These are phyloP conservation scores for Anthophora plumipes DNA, from an alignment of 2,888 invertebrate genomes.

Conservation along the genomic window DNA sequence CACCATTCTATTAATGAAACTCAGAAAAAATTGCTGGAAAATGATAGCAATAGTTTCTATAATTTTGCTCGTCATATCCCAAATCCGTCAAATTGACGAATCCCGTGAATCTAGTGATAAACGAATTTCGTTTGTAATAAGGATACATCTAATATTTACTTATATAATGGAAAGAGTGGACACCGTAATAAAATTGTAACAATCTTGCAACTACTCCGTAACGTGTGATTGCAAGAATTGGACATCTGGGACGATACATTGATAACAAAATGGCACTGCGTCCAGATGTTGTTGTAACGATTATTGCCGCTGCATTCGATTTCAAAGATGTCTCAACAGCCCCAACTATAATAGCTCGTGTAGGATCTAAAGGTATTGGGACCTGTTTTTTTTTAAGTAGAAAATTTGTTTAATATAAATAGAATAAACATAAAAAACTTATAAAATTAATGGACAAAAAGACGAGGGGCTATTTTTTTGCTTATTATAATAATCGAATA, in stretches of 20 bases:
- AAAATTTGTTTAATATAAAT: no score
- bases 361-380: conserved; percentile 87
- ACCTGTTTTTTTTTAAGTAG: conserved; percentile 78
- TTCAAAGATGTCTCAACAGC: conserved; percentile 91
- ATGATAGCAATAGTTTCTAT: no score
- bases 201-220: conserved; percentile 87
- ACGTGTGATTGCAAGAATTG: conserved; percentile 89
- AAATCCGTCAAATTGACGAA: no score
- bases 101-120: no score
- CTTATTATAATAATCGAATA: no score
- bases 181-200: conserved; percentile 88
- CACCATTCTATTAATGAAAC: no score
- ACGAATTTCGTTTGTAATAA: neutral
- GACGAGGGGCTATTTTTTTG: no score
- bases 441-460: no score
- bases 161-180: conserved; percentile 88
- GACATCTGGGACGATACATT: conserved; percentile 89
- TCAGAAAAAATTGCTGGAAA: no score
- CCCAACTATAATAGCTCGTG: conserved; percentile 90
- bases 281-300: conserved; percentile 88
- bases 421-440: no score
- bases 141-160: conserved; percentile 84
- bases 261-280: conserved; percentile 88
- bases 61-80: no score
- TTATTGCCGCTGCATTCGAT: conserved; percentile 89